Evolutionary conservation across 2,888 invertebrate species (phyloP), one percentile per base, ranked within the genome.

Genomic region (Calameuta idolon): DNA sequence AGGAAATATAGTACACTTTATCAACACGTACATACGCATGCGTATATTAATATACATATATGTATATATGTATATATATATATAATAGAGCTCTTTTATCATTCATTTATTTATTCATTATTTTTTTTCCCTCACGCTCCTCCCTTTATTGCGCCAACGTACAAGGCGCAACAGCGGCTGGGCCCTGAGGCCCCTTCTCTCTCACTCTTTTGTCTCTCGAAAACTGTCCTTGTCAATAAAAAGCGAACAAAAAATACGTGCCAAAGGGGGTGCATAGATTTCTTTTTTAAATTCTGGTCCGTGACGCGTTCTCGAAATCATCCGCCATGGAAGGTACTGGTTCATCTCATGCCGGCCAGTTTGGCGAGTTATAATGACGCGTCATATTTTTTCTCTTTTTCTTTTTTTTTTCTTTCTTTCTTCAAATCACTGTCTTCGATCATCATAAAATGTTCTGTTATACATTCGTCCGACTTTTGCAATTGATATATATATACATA

Each of bases 11-110:
- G 23, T 55, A 55, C 55, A 55, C 55, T 23, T 71, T 71, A 31
- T 71, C 11, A 71, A 34, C 31, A 71, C 71, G 31, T 34, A 82
- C 77, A 76, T 80, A 83, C 85, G 81, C 86, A 85, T 80, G 87
- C 84, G 84, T 87, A 87, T 85, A 85, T 85, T 81, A 80, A 83
- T 77, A 77, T 75, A 80, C 75, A 77, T 73, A 79, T 81, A 82
- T 81, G 81, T 81, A 82, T 79, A 85, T 83, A 82, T 84, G 82
- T 84, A 79, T 82, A 80, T 84, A 76, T 85, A 85, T 85, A 80
- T 85, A 83, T 80, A 77, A 80, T 77, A 77, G 23, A 55, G 55
- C 55, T 55, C 55, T 23, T 9, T 55, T 55, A 55, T 55, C 23
- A 55, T 40, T 40, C 23, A 23, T 40, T 55, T 4, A 15, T 37